A percentile compares a stretch with the other conserved stretches of the same genome.
These are phyloP conservation scores for Semnornis frantzii DNA, from an alignment of 2,113 vertebrate species.

Conservation along the genomic window DNA sequence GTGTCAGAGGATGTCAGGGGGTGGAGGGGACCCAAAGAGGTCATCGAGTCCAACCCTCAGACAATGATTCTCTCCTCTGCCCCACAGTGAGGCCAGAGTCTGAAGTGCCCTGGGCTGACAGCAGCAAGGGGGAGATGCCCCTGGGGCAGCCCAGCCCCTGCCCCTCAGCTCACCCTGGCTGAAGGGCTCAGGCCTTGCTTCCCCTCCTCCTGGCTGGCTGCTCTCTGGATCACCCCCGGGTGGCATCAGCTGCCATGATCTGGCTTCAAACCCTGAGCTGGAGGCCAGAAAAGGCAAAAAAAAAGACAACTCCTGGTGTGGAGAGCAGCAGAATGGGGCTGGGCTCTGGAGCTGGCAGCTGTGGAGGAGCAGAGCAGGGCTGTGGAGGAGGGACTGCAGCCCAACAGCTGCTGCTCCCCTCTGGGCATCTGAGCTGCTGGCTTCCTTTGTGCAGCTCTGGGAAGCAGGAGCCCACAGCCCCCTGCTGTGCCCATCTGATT, in stretches of 20 bases:
- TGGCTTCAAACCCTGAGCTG: too few species aligned
- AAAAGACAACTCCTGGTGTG: too few species aligned
- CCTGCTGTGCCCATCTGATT: not conserved
- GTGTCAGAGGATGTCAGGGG: too few species aligned
- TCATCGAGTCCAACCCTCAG: not conserved
- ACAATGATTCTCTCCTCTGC: too few species aligned
- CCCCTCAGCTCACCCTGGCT: too few species aligned
- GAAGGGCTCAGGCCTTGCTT: too few species aligned
- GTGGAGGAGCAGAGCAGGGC: not conserved
- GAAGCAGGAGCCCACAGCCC: too few species aligned
- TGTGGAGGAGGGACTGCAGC: not conserved
- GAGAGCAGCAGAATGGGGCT: not conserved
- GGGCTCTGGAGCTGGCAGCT: not conserved
- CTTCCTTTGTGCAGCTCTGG: not conserved
- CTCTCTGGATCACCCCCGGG: too few species aligned
- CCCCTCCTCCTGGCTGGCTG: too few species aligned
- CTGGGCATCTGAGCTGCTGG: not conserved
- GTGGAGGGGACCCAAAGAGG: too few species aligned
- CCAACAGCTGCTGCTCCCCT: constrained; percentile 55
- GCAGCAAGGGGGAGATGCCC: not conserved
- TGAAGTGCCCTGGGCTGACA: not conserved
- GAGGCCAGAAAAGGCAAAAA: too few species aligned
- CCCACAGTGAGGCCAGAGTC: not conserved
- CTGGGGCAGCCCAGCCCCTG: not conserved
- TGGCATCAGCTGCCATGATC: too few species aligned